phyloP scores from a whole-genome alignment of 2,797 vertebrate species.

The Chelon auratus region DNA sequence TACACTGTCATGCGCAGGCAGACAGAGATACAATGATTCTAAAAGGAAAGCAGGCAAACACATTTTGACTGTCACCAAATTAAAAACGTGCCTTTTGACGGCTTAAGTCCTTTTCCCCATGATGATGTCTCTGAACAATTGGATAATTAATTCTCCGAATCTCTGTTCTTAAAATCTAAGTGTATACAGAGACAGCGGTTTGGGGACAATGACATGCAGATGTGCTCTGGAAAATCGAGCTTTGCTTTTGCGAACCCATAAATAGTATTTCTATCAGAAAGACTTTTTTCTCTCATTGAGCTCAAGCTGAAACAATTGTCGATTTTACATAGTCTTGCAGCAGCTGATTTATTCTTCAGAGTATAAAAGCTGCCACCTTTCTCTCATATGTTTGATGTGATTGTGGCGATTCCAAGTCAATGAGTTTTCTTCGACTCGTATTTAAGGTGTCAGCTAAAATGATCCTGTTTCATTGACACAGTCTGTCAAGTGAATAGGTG shows the following conservation, averaged over 20 bases:
- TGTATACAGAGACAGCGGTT: conserved; percentile 71
- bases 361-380: conserved; percentile 13
- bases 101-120: conserved; percentile 51
- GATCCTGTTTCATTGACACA: conserved; percentile 29
- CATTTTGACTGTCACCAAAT: conserved; percentile 56
- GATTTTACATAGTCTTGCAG: conserved; percentile 37
- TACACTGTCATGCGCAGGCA: conserved; percentile 36
- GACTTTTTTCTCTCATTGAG: conserved; percentile 35
- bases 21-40: conserved; percentile 36
- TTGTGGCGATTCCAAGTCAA: neutral
- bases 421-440: conserved; percentile 17
- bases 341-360: conserved; percentile 24
- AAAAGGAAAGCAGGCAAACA: conserved; percentile 44
- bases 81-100: conserved; percentile 57
- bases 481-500: conserved; percentile 46
- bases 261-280: conserved; percentile 59
- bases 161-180: conserved; percentile 59
- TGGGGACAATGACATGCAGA: conserved; percentile 69
- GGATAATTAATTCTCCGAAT: conserved; percentile 66
- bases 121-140: conserved; percentile 54
- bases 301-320: conserved; percentile 48
- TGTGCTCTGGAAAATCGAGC: conserved; percentile 54
- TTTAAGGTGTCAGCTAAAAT: conserved; percentile 18
- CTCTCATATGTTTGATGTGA: conserved; percentile 21
- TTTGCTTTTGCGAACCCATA: conserved; percentile 56